Evolutionary conservation across 2,113 vertebrate genomes (phyloP), one percentile per base, ranked within the genome.

Genomic region (Caloenas nicobarica): DNA sequence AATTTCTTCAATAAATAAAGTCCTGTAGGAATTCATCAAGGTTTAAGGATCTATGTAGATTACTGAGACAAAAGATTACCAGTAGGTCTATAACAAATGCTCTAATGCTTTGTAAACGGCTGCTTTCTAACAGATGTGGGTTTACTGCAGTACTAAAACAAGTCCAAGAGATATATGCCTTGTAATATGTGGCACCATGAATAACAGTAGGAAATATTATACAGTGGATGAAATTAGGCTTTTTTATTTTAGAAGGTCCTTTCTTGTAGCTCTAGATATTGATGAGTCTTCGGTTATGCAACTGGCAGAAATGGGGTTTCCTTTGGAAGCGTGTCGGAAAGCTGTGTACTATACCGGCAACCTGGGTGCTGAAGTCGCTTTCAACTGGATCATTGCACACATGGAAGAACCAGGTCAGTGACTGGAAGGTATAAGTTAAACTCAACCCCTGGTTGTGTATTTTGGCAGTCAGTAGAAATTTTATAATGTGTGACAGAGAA

Each of bases 331-430:
- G 0, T 99, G 99, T 92, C 98, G 99, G 95, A 99, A 99, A 96
- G 99, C 99, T 2, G 99, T 99, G 60, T 99, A 99, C 98, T 99
- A 99, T 76, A 99, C 99, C 16, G 99, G 99, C 90, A 99, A 99
- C 95, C 98, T 99, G 98, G 99, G 99, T 38, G 98, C 99, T 0
- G 99, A 99, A 97, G 98, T 99, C 62, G 99, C 99, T 96, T 99
- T 99, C 98, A 99, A 99, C 98, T 99, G 99, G 99, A 99, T 99
- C 96, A 99, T 99, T 96, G 98, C 99, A n/a, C 99, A 99, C 96
- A 99, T 99, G 99, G 99, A 99, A 94, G 99, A 99, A 86, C 99
- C 99, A 69, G 99, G 99, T 99, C 97, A 97, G 98, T 96, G 62
- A 33, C 4, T 44, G 16, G 42, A 93, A 70, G 53, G 10, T 69